These are phyloP conservation scores for Drosophila kikkawai DNA, from an alignment of 1,140 invertebrate species.

Conservation along the genomic window DNA sequence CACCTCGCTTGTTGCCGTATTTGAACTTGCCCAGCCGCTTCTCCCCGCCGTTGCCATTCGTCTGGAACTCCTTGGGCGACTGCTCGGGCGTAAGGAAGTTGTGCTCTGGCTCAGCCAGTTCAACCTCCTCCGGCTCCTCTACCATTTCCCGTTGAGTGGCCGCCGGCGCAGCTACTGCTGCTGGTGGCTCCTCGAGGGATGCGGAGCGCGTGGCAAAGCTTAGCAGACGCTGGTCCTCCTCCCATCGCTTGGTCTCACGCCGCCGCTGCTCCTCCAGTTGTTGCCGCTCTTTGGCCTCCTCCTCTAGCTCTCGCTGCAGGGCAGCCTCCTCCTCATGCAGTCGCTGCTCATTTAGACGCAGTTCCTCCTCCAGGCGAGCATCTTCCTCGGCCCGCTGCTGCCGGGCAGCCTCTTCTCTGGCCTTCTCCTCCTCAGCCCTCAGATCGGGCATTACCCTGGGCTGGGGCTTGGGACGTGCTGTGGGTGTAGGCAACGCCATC, in stretches of 20 bases:
- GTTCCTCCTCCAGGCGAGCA: slow-evolving; percentile 62
- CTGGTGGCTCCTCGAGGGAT: slow-evolving; percentile 44
- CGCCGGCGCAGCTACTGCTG: neutral
- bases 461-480: slow-evolving; percentile 38
- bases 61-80: slow-evolving; percentile 76
- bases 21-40: slow-evolving; percentile 86
- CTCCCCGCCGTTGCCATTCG: slow-evolving; percentile 61
- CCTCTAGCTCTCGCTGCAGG: slow-evolving; percentile 54
- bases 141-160: neutral
- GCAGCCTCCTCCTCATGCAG: slow-evolving; percentile 68
- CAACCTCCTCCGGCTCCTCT: slow-evolving; percentile 7
- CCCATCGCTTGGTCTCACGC: slow-evolving; percentile 66
- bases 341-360: slow-evolving; percentile 65
- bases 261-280: slow-evolving; percentile 61
- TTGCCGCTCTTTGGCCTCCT: slow-evolving; percentile 20
- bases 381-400: slow-evolving; percentile 60
- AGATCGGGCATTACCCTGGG: slow-evolving; percentile 39
- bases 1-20: slow-evolving; percentile 86
- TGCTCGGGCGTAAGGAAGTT: slow-evolving; percentile 69
- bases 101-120: slow-evolving; percentile 32
- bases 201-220: slow-evolving; percentile 70
- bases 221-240: slow-evolving; percentile 72
- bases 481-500: slow-evolving; percentile 14
- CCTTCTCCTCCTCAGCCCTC: slow-evolving; percentile 27
- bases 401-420: slow-evolving; percentile 36